A percentile compares a stretch with the other conserved stretches of the same genome.
phyloP scores from a whole-genome alignment of 2,797 vertebrate genomes.

The Sebastes trivittatus region DNA sequence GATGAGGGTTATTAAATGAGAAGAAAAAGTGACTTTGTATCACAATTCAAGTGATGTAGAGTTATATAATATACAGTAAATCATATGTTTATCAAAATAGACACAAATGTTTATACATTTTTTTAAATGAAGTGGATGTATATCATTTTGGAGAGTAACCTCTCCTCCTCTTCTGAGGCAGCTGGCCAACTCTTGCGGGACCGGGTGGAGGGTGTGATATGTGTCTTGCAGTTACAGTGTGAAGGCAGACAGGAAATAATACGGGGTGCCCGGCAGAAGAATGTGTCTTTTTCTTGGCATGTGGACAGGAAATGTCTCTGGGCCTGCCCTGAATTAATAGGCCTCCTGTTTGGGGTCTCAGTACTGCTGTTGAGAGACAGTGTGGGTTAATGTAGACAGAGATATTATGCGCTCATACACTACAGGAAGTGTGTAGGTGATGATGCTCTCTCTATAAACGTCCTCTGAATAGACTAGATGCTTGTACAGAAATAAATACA shows the following conservation, averaged over 20 bases:
- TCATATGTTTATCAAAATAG: neutral
- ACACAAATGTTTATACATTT: neutral
- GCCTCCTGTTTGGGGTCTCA: constrained; percentile 14
- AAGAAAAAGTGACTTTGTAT: neutral
- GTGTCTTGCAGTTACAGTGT: constrained; percentile 15
- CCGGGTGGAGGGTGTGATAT: neutral
- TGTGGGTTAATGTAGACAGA: neutral
- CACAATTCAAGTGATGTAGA: neutral
- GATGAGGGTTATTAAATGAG: neutral
- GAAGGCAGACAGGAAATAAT: constrained; percentile 54
- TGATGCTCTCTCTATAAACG: neutral
- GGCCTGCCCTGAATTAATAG: constrained; percentile 44
- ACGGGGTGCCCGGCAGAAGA: constrained; percentile 27
- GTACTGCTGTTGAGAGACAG: constrained; percentile 1
- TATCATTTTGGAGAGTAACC: neutral
- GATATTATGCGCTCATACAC: neutral
- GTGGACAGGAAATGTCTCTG: constrained; percentile 56
- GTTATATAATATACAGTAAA: neutral
- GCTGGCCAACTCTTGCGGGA: neutral
- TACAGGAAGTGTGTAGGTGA: neutral
- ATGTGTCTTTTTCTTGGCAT: constrained; percentile 51
- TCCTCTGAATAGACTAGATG: neutral
- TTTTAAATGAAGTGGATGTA: neutral
- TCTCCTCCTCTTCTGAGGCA: neutral
- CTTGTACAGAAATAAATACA: neutral